Evolutionary conservation across 2,113 vertebrate species (phyloP), one percentile per base, ranked within the genome.

Genomic region (Phyllostomus discolor): DNA sequence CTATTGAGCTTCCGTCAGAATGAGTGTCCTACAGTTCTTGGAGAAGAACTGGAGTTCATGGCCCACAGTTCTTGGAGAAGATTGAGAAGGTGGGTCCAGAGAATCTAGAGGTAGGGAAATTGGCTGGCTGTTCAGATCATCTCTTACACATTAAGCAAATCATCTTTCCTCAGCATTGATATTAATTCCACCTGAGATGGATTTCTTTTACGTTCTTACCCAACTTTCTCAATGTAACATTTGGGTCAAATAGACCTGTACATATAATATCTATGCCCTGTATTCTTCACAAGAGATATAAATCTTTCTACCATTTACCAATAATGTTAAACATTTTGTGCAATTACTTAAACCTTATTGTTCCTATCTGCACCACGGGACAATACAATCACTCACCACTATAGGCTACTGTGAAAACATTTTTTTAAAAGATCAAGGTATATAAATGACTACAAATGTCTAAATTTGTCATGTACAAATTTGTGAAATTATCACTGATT

Each of bases 101-200:
- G 84, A n/a, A 76, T 7, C 2, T 2, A 43, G 41, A 88, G 5
- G 2, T 26, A 54, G 14, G 20, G 4, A 90, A 88, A 70, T 4
- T 59, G 15, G 14, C 8, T 33, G 3, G 17, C 10, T 75, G 2
- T n/a, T 88, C 59, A 78, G 35, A 79, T 14, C 17, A 79, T n/a
- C 8, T 41, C 35, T 78, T 52, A 0, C 22, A 5, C 3, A 10
- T 80, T 75, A 67, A 75, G 4, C 28, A 69, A 91, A 59, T 14
- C 5, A 20, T 0, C 2, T 38, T 12, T 17, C 31, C 38, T 52
- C 12, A 84, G 14, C 1, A 2, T 0, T 54, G 5, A 57, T 9
- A 6, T 16, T 64, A 10, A 50, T 48, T 26, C 83, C 26, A 48
- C 7, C 15, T 20, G 76, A 5, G 15, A 57, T 7, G 24, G 84